Conservation (phyloP, 1,140 invertebrate genomes). For the Lepeophtheirus salmonis region DNA sequence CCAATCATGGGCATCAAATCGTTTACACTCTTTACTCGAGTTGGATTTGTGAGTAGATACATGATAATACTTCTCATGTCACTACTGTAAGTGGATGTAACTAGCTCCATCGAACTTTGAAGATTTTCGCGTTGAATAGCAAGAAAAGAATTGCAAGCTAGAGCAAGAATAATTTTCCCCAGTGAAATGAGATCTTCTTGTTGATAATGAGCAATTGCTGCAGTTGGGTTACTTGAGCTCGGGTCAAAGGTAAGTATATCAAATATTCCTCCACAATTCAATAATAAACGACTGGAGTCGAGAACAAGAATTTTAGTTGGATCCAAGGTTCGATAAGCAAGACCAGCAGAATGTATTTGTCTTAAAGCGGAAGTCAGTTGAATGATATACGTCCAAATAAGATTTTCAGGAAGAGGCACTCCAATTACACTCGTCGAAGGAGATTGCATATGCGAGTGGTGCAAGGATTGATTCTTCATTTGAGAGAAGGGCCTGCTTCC, state of each 20-base stretch:
- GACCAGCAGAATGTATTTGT: conserved; percentile 61
- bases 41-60: conserved; percentile 19
- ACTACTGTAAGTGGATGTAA: conserved; percentile 52
- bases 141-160: conserved; percentile 72
- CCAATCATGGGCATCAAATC: conserved; percentile 99
- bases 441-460: too few relatives aligned
- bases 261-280: conserved; percentile 60
- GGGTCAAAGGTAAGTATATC: conserved; percentile 65
- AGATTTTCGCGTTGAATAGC: conserved; percentile 67
- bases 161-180: conserved; percentile 40
- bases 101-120: conserved; percentile 64
- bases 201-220: conserved; percentile 53
- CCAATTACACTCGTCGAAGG: too few relatives aligned
- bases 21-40: conserved; percentile 47
- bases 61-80: conserved; percentile 17
- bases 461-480: conserved; percentile 6
- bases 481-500: conserved; percentile 7
- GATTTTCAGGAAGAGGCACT: conserved; percentile 66
- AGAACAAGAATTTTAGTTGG: conserved; percentile 66
- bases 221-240: conserved; percentile 40
- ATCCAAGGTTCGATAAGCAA: conserved; percentile 52
- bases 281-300: conserved; percentile 48
- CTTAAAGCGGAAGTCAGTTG: conserved; percentile 84
- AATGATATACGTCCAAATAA: conserved; percentile 87
- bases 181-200: conserved; percentile 18